phyloP scores from a whole-genome alignment of 2,797 vertebrate genomes.

The Scarus forsteni region DNA sequence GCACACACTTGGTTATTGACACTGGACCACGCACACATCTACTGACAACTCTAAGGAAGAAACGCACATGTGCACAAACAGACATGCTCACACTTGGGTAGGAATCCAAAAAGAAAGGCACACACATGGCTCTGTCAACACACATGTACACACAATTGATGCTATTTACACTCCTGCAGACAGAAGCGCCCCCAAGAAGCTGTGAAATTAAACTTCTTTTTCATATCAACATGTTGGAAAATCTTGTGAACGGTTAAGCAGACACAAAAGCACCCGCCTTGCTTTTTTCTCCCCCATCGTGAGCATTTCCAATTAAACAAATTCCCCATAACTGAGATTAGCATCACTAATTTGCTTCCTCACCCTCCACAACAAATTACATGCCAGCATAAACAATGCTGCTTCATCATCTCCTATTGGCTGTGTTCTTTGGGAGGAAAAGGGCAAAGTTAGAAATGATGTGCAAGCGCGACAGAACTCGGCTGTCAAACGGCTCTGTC shows the following conservation, averaged over 20 bases:
- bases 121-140: conserved; percentile 15
- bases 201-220: conserved; percentile 81
- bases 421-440: conserved; percentile 15
- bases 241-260: conserved; percentile 72
- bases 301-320: conserved; percentile 77
- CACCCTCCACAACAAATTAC: conserved; percentile 69
- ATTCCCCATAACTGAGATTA: conserved; percentile 73
- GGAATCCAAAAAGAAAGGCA: conserved; percentile 22
- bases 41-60: conserved; percentile 40
- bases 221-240: conserved; percentile 63
- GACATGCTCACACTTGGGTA: conserved; percentile 15
- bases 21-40: conserved; percentile 20
- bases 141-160: conserved; percentile 21
- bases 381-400: conserved; percentile 50
- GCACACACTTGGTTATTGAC: conserved; percentile 36
- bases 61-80: conserved; percentile 35
- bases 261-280: conserved; percentile 60
- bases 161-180: conserved; percentile 34
- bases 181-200: conserved; percentile 70
- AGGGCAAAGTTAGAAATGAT: conserved; percentile 48
- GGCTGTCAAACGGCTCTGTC: conserved; percentile 21
- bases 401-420: conserved; percentile 52
- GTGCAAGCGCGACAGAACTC: conserved; percentile 40
- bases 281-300: conserved; percentile 16
- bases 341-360: conserved; percentile 73